Base-by-base conservation (phyloP, 2,113 vertebrate species). In the Archocentrus centrarchus region DNA sequence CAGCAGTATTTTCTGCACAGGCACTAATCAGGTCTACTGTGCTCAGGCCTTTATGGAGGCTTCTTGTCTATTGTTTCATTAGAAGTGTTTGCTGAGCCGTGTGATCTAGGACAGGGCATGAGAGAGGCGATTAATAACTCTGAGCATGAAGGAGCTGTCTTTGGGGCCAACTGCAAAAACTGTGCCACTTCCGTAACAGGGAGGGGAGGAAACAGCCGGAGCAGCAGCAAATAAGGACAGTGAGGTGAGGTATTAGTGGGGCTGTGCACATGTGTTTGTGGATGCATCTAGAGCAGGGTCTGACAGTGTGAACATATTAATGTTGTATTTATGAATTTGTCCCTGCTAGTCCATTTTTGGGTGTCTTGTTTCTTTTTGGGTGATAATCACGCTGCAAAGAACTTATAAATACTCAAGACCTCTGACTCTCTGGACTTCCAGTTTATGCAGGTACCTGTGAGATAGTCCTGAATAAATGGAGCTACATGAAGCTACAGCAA, bases 51-150 rank as follows among this genome's bases (percentile, higher is more conserved):
- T 89, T 86, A 86, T 70, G 75, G 37, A 80, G 82, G 83, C 82
- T 81, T 89, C 82, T 53, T 59, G 85, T 94, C 93, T 89, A 86
- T 89, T 93, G 93, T 93, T 92, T 92, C 88, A 93, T 91, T 88
- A 92, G 88, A 84, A 79, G 90, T 89, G 92, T 92, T 90, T 89
- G 91, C 91, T 94, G 90, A 95, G 93, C 86, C 68, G 79, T 84
- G 91, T 93, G 93, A 96, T 95, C 92, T 95, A 94, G 95, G 94
- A 94, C 95, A 95, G 89, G 90, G 81, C 93, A 91, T 89, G 84
- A 89, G 93, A 95, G 92, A 94, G 91, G 82, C 86, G 88, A 94
- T 93, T 95, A 94, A 94, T 94, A 93, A 95, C 90, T 92, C 85
- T 18, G 84, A 86, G 92, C 82, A 68, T 82, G 86, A 79, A 88